A percentile compares a stretch with the other conserved stretches of the same genome.
These are phyloP conservation scores for Toxotes chatareus DNA, from an alignment of 2,113 vertebrate genomes.

Conservation along the genomic window DNA sequence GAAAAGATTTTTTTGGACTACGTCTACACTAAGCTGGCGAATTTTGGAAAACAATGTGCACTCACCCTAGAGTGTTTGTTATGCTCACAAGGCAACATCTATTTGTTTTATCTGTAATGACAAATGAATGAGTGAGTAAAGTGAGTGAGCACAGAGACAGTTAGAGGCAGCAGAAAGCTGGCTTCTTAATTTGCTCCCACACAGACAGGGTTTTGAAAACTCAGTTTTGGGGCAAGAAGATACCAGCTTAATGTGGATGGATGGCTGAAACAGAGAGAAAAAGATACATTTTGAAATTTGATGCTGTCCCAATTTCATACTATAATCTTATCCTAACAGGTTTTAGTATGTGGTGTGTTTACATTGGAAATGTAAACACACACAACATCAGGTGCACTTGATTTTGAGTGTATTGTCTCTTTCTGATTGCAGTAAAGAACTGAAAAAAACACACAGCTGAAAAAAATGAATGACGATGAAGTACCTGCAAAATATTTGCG, in stretches of 20 bases:
- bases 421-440: neutral
- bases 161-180: neutral
- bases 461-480: neutral
- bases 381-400: too few species aligned
- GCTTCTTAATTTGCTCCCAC: neutral
- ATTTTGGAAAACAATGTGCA: neutral
- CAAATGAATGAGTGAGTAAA: too few species aligned
- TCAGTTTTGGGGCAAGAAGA: neutral
- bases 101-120: neutral
- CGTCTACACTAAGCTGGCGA: conserved; percentile 1
- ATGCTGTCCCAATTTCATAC: neutral
- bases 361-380: neutral
- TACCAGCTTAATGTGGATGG: neutral
- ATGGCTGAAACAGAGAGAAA: neutral
- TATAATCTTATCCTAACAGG: neutral
- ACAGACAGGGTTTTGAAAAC: neutral
- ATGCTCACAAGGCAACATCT: too few species aligned
- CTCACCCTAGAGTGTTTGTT: neutral
- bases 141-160: neutral
- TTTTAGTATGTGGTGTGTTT: neutral
- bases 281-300: neutral
- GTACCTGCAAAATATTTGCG: neutral
- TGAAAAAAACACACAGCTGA: neutral
- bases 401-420: neutral
- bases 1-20: neutral